phyloP scores from a whole-genome alignment of 2,888 invertebrate species.

The Drosophila putrida region DNA sequence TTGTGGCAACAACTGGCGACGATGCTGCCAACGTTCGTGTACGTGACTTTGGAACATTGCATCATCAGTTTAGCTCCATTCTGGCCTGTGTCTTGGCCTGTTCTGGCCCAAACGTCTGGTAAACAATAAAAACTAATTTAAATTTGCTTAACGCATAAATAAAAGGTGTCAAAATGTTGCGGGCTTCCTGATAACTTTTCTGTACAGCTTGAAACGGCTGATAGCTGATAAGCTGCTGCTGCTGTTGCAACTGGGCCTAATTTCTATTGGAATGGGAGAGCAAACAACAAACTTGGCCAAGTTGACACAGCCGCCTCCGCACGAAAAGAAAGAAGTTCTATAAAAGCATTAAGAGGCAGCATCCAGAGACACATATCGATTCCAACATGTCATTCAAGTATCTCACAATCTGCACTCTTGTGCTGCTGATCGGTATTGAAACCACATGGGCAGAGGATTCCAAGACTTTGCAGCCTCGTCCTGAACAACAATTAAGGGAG shows the following conservation, averaged over 20 bases:
- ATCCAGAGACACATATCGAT: conserved; percentile 48
- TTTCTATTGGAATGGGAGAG: conserved; percentile 3
- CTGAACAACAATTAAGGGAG: conserved; percentile 11
- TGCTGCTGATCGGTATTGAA: conserved; percentile 51
- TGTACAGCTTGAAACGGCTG: conserved; percentile 28
- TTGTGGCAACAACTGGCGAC: conserved; percentile 61
- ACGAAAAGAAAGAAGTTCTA: conserved; percentile 18
- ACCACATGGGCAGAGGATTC: conserved; percentile 22
- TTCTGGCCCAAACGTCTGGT: conserved; percentile 25
- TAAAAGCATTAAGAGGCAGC: conserved; percentile 47
- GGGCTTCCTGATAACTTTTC: conserved; percentile 53
- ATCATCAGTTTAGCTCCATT: conserved; percentile 65
- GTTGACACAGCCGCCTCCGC: conserved; percentile 55
- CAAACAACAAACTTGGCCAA: conserved; percentile 47
- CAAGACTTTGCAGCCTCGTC: conserved; percentile 40
- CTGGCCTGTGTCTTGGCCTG: conserved; percentile 20
- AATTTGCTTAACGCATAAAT: conserved; percentile 76
- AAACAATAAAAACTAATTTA: conserved; percentile 79
- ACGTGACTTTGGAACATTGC: conserved; percentile 75
- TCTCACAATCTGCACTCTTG: conserved; percentile 45
- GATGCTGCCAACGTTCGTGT: conserved; percentile 56
- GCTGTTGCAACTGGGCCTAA: conserved; percentile 42
- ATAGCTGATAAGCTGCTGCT: too few relatives aligned
- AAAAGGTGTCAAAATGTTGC: conserved; percentile 74
- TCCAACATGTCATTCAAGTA: conserved; percentile 61